Conservation (phyloP, 2,888 invertebrate species). For the Caenorhabditis imperialis region DNA sequence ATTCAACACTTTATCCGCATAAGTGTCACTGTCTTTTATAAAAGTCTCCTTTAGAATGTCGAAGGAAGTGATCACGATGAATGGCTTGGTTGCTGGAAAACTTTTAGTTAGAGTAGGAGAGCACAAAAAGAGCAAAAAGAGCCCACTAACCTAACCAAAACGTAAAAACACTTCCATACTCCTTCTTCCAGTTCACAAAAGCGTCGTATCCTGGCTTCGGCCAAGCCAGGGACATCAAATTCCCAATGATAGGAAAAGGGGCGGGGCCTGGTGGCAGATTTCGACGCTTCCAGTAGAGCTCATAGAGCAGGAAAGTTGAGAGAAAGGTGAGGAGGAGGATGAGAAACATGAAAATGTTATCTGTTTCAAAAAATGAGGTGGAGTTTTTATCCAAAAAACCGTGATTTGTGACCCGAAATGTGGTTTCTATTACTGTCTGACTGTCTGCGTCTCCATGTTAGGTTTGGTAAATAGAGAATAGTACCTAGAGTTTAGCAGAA, state of each 20-base stretch:
- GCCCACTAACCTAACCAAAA: constrained; percentile 41
- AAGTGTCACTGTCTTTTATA: constrained; percentile 50
- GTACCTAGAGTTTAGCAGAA: too few relatives aligned
- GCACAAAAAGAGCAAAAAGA: not conserved
- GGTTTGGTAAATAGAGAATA: too few relatives aligned
- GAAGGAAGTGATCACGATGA: constrained; percentile 38
- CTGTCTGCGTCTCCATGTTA: too few relatives aligned
- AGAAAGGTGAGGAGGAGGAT: constrained; percentile 7
- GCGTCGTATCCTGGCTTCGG: constrained; percentile 37
- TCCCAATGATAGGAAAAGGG: constrained; percentile 36
- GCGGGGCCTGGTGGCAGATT: constrained; percentile 51
- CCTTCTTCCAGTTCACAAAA: constrained; percentile 18
- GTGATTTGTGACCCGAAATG: constrained; percentile 4
- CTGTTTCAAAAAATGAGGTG: not conserved
- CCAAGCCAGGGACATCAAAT: constrained; percentile 14
- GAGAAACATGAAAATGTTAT: constrained; percentile 22
- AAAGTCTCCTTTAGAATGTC: constrained; percentile 48
- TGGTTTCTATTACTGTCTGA: too few relatives aligned
- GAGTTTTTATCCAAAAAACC: too few relatives aligned
- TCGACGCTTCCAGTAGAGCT: constrained; percentile 48
- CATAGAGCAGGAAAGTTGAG: constrained; percentile 36
- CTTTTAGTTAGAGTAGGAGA: not conserved
- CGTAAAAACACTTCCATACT: constrained; percentile 38
- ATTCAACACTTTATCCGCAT: constrained; percentile 21
- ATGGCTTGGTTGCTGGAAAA: constrained; percentile 25